Conservation (phyloP, 2,888 invertebrate genomes). For the Oscheius onirici region DNA sequence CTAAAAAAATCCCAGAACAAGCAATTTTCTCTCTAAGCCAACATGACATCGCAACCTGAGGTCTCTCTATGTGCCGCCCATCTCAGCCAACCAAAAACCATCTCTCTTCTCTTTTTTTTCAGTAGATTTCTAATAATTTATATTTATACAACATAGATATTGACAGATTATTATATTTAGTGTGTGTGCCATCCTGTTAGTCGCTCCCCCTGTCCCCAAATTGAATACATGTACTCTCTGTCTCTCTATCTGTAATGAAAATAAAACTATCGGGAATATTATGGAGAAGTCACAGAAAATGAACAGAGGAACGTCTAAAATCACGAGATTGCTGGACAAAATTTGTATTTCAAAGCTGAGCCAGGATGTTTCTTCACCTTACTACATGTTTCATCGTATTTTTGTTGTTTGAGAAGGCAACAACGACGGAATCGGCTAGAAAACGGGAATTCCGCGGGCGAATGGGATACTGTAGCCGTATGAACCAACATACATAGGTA, state of each 20-base stretch:
- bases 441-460: no score
- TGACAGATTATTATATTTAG: background rate
- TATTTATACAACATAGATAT: slow-evolving; percentile 9
- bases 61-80: slow-evolving; percentile 10
- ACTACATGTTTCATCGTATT: no score
- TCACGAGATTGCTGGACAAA: no score
- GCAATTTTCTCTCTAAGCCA: slow-evolving; percentile 4
- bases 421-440: no score
- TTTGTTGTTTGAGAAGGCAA: no score
- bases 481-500: no score
- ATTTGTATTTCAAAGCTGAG: no score
- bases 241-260: slow-evolving; percentile 3
- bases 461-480: no score
- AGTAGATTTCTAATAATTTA: background rate
- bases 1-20: background rate
- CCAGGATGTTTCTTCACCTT: no score
- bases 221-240: slow-evolving; percentile 14
- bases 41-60: slow-evolving; percentile 26
- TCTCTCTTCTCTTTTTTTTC: background rate
- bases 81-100: slow-evolving; percentile 9
- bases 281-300: background rate
- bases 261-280: background rate
- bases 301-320: no score
- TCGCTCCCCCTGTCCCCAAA: background rate
- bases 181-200: slow-evolving; percentile 19